These are phyloP conservation scores for Augochlora pura DNA, from an alignment of 1,140 invertebrate genomes.

Conservation along the genomic window DNA sequence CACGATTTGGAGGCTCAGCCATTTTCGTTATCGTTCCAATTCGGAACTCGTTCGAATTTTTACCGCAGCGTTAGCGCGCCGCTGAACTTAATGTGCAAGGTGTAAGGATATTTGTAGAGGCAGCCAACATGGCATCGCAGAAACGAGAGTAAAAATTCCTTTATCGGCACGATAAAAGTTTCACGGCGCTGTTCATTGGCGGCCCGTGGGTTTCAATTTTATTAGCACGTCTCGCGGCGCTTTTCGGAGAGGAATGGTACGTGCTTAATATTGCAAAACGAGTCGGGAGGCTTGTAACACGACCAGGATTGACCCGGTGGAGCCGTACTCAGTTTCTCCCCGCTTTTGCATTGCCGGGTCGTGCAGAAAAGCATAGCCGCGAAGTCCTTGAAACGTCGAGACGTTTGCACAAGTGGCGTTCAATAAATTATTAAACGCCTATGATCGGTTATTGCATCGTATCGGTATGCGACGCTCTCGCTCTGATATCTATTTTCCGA, in stretches of 20 bases:
- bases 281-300: conserved; percentile 17
- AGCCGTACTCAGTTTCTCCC: conserved; percentile 19
- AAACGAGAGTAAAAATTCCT: background rate
- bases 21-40: too few species aligned
- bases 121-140: background rate
- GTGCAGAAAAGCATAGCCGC: background rate
- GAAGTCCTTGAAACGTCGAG: too few species aligned
- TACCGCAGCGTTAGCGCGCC: too few species aligned
- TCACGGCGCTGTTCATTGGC: conserved; percentile 4
- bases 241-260: background rate
- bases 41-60: too few species aligned
- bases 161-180: conserved; percentile 13
- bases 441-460: too few species aligned
- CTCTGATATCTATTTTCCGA: too few species aligned
- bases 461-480: too few species aligned
- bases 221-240: conserved; percentile 21
- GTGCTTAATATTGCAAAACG: conserved; percentile 52
- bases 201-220: conserved; percentile 34
- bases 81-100: too few species aligned
- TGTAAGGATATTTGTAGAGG: too few species aligned
- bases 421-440: too few species aligned
- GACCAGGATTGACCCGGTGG: conserved; percentile 11
- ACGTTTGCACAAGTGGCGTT: too few species aligned
- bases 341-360: conserved; percentile 22
- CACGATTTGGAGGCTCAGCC: too few species aligned